Evolutionary conservation across 2,888 invertebrate genomes (phyloP).

Genomic region (Lasioglossum vierecki): DNA sequence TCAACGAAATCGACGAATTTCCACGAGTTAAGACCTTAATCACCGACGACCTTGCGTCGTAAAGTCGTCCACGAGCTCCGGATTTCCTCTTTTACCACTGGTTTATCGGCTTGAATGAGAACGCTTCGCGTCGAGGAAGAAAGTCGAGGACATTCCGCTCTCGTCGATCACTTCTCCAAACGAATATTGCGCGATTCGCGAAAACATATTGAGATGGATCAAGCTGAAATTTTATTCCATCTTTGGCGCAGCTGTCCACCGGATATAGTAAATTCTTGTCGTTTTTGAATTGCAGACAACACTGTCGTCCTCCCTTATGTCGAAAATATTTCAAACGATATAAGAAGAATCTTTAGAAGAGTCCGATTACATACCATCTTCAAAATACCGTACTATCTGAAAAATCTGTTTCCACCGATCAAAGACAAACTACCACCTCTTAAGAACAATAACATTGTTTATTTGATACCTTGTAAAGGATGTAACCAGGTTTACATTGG

Average conservation of each 20-base stretch:
- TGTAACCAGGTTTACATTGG: too few species aligned
- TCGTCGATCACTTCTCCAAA: background rate
- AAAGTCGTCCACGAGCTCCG: constrained; percentile 35
- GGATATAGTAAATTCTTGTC: background rate
- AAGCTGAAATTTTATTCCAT: background rate
- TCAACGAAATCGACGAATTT: constrained; percentile 55
- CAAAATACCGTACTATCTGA: too few species aligned
- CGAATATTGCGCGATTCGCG: background rate
- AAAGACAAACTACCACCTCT: too few species aligned
- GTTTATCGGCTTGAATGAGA: constrained; percentile 25
- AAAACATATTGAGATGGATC: background rate
- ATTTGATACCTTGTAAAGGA: too few species aligned
- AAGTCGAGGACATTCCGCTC: background rate
- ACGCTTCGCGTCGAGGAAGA: background rate
- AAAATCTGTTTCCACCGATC: too few species aligned
- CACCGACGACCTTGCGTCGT: constrained; percentile 45
- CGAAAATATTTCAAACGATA: too few species aligned
- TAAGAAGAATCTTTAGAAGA: too few species aligned
- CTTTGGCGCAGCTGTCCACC: background rate
- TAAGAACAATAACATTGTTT: too few species aligned
- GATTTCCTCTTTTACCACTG: constrained; percentile 31
- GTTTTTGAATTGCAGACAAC: too few species aligned
- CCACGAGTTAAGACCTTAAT: constrained; percentile 54
- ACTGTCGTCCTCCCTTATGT: too few species aligned
- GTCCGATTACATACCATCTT: too few species aligned